Conservation (phyloP, 1,140 invertebrate genomes). For the Odontomachus brunneus region DNA sequence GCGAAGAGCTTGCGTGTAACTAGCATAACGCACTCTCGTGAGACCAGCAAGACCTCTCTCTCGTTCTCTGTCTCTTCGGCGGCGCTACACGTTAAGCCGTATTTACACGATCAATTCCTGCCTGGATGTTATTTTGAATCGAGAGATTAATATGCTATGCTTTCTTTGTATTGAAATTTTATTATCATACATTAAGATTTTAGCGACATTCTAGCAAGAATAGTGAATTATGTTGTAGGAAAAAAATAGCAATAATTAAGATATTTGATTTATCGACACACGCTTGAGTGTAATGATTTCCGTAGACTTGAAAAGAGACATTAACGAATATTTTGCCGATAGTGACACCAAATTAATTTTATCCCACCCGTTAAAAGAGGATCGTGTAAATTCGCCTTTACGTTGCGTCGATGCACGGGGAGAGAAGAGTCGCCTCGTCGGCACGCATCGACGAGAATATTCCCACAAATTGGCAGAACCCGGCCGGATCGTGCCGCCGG, state of each 20-base stretch:
- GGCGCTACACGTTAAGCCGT: slow-evolving; percentile 40
- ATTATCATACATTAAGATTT: neutral
- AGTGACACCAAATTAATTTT: neutral
- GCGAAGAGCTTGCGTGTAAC: slow-evolving; percentile 78
- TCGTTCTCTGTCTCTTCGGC: slow-evolving; percentile 65
- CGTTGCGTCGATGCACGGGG: slow-evolving; percentile 28
- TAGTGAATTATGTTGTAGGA: no score
- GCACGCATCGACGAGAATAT: slow-evolving; percentile 66
- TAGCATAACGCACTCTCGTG: slow-evolving; percentile 79
- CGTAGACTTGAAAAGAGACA: neutral
- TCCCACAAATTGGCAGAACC: slow-evolving; percentile 72
- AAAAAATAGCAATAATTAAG: neutral
- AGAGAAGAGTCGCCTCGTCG: slow-evolving; percentile 46
- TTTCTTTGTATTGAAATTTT: neutral
- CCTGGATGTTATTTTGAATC: neutral
- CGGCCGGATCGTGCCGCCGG: slow-evolving; percentile 24
- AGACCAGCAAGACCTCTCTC: slow-evolving; percentile 81
- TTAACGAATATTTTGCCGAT: neutral
- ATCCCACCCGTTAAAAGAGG: slow-evolving; percentile 25
- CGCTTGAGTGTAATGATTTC: neutral
- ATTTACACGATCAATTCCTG: slow-evolving; percentile 30
- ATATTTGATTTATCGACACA: neutral
- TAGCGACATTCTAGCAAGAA: neutral
- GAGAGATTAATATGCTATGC: neutral
- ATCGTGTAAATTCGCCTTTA: slow-evolving; percentile 53